These are phyloP conservation scores for Dolomedes plantarius DNA, from an alignment of 2,888 invertebrate genomes.

Conservation along the genomic window DNA sequence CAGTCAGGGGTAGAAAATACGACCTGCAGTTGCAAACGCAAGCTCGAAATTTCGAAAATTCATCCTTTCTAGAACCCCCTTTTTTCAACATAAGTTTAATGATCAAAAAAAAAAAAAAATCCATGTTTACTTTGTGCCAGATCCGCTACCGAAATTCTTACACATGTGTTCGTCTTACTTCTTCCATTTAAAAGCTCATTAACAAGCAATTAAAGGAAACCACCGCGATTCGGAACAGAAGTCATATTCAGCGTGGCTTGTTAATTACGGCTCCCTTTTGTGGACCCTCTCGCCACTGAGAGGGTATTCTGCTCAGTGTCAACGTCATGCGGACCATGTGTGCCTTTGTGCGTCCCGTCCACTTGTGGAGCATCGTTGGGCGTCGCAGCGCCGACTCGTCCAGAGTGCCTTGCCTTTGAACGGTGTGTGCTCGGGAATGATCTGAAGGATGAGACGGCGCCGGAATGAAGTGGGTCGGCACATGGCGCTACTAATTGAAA, in stretches of 20 bases:
- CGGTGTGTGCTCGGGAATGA: too few relatives aligned
- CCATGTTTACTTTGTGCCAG: too few relatives aligned
- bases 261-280: background rate
- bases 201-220: background rate
- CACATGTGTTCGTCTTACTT: too few relatives aligned
- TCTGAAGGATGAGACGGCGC: slow-evolving; percentile 12
- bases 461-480: background rate
- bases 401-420: too few relatives aligned
- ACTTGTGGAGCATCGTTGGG: background rate
- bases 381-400: background rate
- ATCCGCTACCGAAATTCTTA: too few relatives aligned
- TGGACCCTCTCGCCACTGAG: too few relatives aligned
- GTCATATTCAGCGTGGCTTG: background rate
- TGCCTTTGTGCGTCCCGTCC: background rate
- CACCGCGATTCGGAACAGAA: background rate
- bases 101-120: too few relatives aligned
- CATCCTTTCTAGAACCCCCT: too few relatives aligned
- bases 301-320: background rate
- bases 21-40: too few relatives aligned
- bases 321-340: background rate
- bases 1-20: too few relatives aligned
- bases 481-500: background rate
- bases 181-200: background rate
- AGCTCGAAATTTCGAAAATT: too few relatives aligned
- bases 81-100: too few relatives aligned